A percentile compares a stretch with the other conserved stretches of the same genome.
Evolutionary conservation across 2,113 vertebrate species (phyloP).

Genomic region (Tenebrosternarchus preto): DNA sequence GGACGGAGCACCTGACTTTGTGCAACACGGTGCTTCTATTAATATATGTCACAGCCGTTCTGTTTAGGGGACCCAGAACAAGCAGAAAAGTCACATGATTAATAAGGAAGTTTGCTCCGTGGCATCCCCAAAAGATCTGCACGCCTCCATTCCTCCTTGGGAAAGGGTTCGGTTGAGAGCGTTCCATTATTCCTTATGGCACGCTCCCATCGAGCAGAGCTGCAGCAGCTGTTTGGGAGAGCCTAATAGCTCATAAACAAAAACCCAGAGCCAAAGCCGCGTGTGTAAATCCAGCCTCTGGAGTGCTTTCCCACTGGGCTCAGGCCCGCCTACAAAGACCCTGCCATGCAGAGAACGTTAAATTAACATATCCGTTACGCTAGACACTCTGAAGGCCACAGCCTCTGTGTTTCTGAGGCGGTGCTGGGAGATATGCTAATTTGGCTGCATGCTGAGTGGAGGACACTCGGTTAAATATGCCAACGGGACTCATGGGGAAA

Average conservation of each 20-base stretch:
- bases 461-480: constrained; percentile 20
- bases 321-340: background rate
- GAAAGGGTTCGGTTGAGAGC: background rate
- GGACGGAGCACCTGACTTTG: background rate
- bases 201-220: background rate
- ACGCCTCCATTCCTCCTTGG: background rate
- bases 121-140: background rate
- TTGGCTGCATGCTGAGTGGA: background rate
- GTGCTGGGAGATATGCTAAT: constrained; percentile 34
- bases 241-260: constrained; percentile 8
- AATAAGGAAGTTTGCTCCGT: background rate
- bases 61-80: constrained; percentile 1
- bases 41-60: constrained; percentile 11
- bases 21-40: background rate
- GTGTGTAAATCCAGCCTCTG: background rate
- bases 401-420: background rate
- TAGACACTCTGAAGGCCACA: constrained; percentile 30
- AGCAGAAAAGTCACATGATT: background rate
- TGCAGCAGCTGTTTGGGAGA: constrained; percentile 3
- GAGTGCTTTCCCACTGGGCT: background rate
- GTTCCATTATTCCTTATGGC: background rate
- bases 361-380: constrained; percentile 35
- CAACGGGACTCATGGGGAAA: background rate
- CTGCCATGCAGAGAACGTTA: constrained; percentile 9
- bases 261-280: background rate